Base-by-base conservation (phyloP, 1,140 invertebrate genomes). In the Eufriesea mexicana region DNA sequence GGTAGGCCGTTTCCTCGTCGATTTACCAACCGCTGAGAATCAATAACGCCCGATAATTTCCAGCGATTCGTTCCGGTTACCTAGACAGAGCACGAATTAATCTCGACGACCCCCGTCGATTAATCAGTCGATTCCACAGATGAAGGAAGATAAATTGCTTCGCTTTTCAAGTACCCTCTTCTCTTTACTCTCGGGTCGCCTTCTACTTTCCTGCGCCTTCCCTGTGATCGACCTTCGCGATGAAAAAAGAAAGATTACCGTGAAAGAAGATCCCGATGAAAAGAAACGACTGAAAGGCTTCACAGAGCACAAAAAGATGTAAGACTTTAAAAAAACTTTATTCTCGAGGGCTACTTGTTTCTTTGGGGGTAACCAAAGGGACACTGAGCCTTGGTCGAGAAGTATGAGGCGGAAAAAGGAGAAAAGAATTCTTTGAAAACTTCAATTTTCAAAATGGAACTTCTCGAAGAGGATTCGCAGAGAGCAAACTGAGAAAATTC, bases 51-150 rank as follows among this genome's bases (percentile, higher is more conserved):
- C n/a, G 51, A 68, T 78, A 57, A 78, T 68, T 78, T 28, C 51
- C n/a, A 16, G 4, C 61, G 62, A 54, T 66, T 77, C 62, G 45
- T 54, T 57, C 16, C 0, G 7, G 35, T 12, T 35, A 18, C 18
- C 51, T 55, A 68, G 55, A 9, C 62, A 57, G 49, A 25, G 5
- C n/a, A 42, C 18, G 49, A 45, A 78, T 78, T 78, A 78, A 78
- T 78, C 76, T 78, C 51, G 35, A 67, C 76, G 49, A 68, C 51
- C 47, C n/a, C 12, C 28, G 20, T 68, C 76, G 62, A 78, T 78
- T 78, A 78, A 78, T 78, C 42, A 78, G 64, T 51, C n/a, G 28
- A 66, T 68, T 57, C 61, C 28, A 42, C 28, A 42, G 42, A 8
- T 10, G 66, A 47, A 49, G 25, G 25, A 78, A 78, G 76, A 78